phyloP scores from a whole-genome alignment of 1,140 invertebrate species.

The Polypedilum vanderplanki region DNA sequence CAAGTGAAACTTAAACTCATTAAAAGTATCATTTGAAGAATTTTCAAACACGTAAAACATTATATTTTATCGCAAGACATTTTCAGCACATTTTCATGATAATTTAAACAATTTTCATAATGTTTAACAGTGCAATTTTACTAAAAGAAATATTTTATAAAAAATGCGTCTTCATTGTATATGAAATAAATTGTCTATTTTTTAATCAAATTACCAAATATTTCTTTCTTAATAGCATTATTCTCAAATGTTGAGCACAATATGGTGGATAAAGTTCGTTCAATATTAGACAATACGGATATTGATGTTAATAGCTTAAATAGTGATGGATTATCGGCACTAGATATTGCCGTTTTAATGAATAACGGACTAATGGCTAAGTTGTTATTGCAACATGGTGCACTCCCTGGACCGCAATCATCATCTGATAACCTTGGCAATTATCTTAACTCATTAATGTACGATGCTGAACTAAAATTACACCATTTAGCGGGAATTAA shows the following conservation, averaged over 20 bases:
- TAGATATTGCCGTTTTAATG: slow-evolving; percentile 85
- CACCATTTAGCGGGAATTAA: slow-evolving; percentile 26
- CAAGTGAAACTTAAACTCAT: no score
- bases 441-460: not conserved
- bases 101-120: no score
- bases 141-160: no score
- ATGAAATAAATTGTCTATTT: not conserved
- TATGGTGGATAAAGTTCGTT: not conserved
- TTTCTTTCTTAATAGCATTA: not conserved
- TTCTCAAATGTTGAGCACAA: not conserved
- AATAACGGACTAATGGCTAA: slow-evolving; percentile 80
- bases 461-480: not conserved
- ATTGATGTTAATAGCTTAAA: slow-evolving; percentile 52
- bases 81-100: no score
- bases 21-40: no score
- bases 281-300: not conserved
- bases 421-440: not conserved
- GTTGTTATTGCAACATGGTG: slow-evolving; percentile 81
- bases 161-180: not conserved
- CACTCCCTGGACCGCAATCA: slow-evolving; percentile 64
- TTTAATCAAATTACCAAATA: no score
- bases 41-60: no score
- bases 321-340: slow-evolving; percentile 74
- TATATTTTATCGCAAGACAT: no score
- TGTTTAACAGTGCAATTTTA: no score